These are phyloP conservation scores for Parascotia fuliginaria DNA, from an alignment of 2,888 invertebrate species.

Conservation along the genomic window DNA sequence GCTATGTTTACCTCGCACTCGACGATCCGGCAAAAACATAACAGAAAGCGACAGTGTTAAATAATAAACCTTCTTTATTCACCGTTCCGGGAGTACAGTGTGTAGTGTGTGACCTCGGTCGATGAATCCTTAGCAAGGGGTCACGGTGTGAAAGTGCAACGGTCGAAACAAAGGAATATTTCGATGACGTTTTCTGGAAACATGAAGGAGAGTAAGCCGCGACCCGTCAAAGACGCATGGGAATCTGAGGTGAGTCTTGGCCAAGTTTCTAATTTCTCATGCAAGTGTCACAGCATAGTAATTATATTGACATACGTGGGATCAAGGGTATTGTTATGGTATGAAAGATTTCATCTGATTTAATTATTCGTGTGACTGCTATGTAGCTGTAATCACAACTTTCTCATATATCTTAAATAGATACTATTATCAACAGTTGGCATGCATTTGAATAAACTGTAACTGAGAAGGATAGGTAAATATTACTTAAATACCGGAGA, in stretches of 20 bases:
- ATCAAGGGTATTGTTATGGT: constrained; percentile 60
- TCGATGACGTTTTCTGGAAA: constrained; percentile 79
- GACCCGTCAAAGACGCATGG: constrained; percentile 76
- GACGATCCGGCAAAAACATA: constrained; percentile 61
- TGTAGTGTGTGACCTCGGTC: constrained; percentile 28
- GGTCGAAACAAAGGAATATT: constrained; percentile 59
- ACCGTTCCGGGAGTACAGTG: constrained; percentile 51
- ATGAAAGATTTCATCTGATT: constrained; percentile 57
- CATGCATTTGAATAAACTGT: no score
- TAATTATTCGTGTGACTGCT: constrained; percentile 66
- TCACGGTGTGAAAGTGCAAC: constrained; percentile 68
- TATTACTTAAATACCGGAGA: no score
- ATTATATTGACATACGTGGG: constrained; percentile 47
- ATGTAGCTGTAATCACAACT: constrained; percentile 57
- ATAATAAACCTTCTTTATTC: constrained; percentile 48
- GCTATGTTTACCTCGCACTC: constrained; percentile 63
- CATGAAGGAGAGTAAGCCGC: constrained; percentile 80
- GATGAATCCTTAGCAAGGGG: constrained; percentile 41
- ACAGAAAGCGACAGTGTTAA: constrained; percentile 77
- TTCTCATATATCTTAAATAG: constrained; percentile 49
- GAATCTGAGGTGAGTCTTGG: constrained; percentile 80
- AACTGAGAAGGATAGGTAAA: no score
- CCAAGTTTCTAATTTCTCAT: constrained; percentile 51
- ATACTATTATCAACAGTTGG: no score
- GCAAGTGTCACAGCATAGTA: constrained; percentile 46